Conservation (phyloP, 2,113 vertebrate genomes). For the Oncorhynchus mykiss region DNA sequence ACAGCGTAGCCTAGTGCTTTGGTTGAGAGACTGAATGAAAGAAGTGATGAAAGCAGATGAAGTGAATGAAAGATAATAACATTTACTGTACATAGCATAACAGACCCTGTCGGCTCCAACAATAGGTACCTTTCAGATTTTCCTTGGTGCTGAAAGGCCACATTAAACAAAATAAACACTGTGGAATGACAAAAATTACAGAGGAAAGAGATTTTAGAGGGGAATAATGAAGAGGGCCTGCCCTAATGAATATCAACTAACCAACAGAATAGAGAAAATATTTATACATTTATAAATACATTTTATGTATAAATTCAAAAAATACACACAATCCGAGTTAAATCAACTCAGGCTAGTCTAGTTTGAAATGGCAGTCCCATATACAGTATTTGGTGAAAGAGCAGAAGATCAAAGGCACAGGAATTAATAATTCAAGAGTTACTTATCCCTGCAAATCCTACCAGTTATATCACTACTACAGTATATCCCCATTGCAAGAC, state of each 20-base stretch:
- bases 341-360: conserved; percentile 68
- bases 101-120: background rate
- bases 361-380: conserved; percentile 63
- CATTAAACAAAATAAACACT: background rate
- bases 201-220: conserved; percentile 57
- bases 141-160: background rate
- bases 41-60: conserved; percentile 15
- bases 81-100: background rate
- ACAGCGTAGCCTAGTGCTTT: conserved; percentile 56
- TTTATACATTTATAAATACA: conserved; percentile 96
- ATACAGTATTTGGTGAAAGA: conserved; percentile 82
- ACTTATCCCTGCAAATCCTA: conserved; percentile 65
- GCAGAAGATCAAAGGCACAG: conserved; percentile 70
- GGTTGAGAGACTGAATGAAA: conserved; percentile 46
- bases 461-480: conserved; percentile 32
- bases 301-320: conserved; percentile 82
- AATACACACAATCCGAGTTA: conserved; percentile 69
- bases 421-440: conserved; percentile 74
- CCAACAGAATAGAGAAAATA: conserved; percentile 66
- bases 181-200: conserved; percentile 8
- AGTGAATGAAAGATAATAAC: background rate
- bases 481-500: conserved; percentile 54
- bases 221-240: conserved; percentile 80
- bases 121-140: conserved; percentile 14
- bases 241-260: conserved; percentile 70